Conservation (phyloP, 2,113 vertebrate genomes). For the Microcebus lehilahytsara region DNA sequence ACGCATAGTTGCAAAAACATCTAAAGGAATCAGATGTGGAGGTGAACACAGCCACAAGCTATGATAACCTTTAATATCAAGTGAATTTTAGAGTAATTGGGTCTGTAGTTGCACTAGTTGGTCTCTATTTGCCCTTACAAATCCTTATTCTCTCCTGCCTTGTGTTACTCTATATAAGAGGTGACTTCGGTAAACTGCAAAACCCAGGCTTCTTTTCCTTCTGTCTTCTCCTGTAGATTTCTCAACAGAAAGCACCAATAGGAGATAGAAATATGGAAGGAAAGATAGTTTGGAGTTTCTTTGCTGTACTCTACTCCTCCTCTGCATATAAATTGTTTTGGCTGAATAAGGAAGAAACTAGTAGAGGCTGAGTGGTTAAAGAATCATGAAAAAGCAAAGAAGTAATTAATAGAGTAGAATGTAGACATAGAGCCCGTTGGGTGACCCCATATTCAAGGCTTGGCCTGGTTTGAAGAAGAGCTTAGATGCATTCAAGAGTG, state of each 20-base stretch:
- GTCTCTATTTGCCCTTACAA: neutral
- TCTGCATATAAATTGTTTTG: neutral
- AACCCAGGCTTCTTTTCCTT: neutral
- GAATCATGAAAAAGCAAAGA: neutral
- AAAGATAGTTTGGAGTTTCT: neutral
- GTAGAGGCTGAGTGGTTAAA: neutral
- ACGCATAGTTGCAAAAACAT: neutral
- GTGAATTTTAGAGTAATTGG: neutral
- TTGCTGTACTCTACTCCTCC: neutral
- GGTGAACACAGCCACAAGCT: neutral
- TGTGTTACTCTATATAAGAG: neutral
- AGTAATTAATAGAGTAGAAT: neutral
- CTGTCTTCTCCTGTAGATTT: neutral
- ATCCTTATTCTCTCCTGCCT: neutral
- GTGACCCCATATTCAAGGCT: neutral
- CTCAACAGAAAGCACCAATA: neutral
- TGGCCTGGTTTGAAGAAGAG: neutral
- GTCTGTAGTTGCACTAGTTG: neutral
- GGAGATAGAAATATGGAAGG: neutral
- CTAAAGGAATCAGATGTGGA: neutral
- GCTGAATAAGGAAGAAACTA: neutral
- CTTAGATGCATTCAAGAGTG: neutral
- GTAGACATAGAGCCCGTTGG: neutral
- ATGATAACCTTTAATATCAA: neutral
- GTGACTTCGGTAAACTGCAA: neutral